Evolutionary conservation across 1,140 invertebrate species (phyloP).

Genomic region (Leguminivora glycinivorella): DNA sequence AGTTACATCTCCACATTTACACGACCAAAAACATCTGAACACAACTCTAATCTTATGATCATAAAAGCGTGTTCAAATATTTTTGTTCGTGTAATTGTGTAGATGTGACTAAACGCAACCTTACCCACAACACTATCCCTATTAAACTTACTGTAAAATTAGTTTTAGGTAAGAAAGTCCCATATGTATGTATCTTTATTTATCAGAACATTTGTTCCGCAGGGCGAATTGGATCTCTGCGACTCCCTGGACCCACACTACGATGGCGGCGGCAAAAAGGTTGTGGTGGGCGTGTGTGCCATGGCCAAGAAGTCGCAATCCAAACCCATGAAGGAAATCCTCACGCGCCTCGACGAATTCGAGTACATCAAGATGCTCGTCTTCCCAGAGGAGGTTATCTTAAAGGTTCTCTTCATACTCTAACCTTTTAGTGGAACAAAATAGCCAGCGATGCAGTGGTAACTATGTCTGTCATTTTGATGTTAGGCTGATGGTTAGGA

Average conservation of each 20-base stretch:
- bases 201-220: slow-evolving; percentile 32
- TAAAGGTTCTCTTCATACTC: slow-evolving; percentile 84
- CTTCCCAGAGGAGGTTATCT: slow-evolving; percentile 96
- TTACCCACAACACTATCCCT: no score
- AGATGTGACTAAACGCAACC: no score
- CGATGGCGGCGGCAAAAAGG: slow-evolving; percentile 87
- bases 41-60: no score
- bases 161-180: no score
- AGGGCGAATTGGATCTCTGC: slow-evolving; percentile 87
- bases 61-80: no score
- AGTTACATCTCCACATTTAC: no score
- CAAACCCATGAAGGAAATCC: slow-evolving; percentile 99
- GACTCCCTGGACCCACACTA: slow-evolving; percentile 81
- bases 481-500: no score
- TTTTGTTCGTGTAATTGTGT: no score
- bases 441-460: slow-evolving; percentile 37
- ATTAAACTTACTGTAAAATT: no score
- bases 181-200: neutral
- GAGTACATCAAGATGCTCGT: slow-evolving; percentile 96
- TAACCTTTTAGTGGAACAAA: slow-evolving; percentile 71
- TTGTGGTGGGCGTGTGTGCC: slow-evolving; percentile 97
- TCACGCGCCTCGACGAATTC: slow-evolving; percentile 96
- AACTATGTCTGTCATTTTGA: neutral
- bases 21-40: no score
- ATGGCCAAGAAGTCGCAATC: slow-evolving; percentile 99